These are phyloP conservation scores for Eulemur rufifrons DNA, from an alignment of 2,113 vertebrate genomes.

Conservation along the genomic window DNA sequence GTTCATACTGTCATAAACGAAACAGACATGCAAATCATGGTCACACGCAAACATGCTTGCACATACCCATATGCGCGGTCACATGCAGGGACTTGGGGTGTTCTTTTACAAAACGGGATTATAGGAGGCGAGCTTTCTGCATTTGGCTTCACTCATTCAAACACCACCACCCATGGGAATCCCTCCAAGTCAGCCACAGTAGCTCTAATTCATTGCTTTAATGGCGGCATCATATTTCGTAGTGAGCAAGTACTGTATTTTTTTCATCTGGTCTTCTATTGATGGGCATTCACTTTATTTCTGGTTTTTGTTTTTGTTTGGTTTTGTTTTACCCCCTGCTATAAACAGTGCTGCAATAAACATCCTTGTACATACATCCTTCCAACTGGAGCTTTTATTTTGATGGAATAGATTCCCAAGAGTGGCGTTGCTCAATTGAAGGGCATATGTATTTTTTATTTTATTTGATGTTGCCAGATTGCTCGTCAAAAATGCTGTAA, in stretches of 20 bases:
- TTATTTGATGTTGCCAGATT: background rate
- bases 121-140: background rate
- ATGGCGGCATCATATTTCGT: background rate
- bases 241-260: background rate
- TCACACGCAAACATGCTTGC: rapidly evolving
- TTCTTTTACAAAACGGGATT: background rate
- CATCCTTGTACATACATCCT: background rate
- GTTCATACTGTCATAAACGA: background rate
- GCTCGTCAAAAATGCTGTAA: background rate
- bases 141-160: background rate
- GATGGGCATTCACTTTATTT: background rate
- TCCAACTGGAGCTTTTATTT: background rate
- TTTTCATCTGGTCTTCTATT: background rate
- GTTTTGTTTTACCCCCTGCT: background rate
- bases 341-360: background rate
- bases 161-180: background rate
- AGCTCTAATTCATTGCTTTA: background rate
- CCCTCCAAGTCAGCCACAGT: background rate
- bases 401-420: background rate
- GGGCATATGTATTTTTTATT: background rate
- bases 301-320: background rate
- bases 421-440: background rate
- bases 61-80: rapidly evolving
- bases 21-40: background rate
- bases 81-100: rapidly evolving